Percentiles rank a stretch among this genome's conserved stretches.
Evolutionary conservation across 2,797 vertebrate species (phyloP).

Genomic region (Poeciliopsis infans): DNA sequence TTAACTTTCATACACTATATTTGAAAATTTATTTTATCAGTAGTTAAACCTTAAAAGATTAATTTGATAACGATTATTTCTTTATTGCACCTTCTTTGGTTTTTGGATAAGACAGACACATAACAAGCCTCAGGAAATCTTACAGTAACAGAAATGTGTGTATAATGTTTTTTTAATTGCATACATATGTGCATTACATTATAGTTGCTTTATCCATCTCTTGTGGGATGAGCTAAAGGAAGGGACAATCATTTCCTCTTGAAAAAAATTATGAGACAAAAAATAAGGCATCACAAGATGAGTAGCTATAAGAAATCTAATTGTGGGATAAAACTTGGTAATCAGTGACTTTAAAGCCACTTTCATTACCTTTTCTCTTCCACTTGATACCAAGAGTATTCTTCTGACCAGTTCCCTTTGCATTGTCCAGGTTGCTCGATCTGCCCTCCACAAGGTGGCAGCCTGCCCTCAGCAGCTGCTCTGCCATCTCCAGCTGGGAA

Average conservation of each 20-base stretch:
- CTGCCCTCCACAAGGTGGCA: conserved; percentile 79
- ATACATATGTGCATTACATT: neutral
- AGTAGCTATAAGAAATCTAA: neutral
- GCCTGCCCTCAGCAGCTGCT: conserved; percentile 63
- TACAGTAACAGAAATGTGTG: neutral
- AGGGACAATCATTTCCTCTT: conserved; percentile 60
- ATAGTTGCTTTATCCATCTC: conserved; percentile 47
- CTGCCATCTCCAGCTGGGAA: conserved; percentile 63
- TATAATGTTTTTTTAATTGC: too few species aligned
- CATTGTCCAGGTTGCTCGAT: conserved; percentile 58
- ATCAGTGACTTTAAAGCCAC: neutral
- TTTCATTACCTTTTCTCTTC: conserved; percentile 29
- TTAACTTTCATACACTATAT: neutral
- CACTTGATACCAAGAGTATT: conserved; percentile 23
- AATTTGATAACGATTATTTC: neutral
- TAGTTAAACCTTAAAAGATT: neutral
- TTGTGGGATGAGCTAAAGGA: conserved; percentile 67
- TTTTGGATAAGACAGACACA: too few species aligned
- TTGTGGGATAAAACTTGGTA: neutral
- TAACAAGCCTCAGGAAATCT: too few species aligned
- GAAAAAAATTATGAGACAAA: conserved; percentile 61
- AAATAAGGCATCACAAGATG: conserved; percentile 30
- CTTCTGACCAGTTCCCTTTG: conserved; percentile 64
- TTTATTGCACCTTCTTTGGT: too few species aligned
- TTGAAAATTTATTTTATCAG: neutral